These are phyloP conservation scores for Amblyopsis hoosieri DNA, from an alignment of 2,797 vertebrate genomes.

Conservation along the genomic window DNA sequence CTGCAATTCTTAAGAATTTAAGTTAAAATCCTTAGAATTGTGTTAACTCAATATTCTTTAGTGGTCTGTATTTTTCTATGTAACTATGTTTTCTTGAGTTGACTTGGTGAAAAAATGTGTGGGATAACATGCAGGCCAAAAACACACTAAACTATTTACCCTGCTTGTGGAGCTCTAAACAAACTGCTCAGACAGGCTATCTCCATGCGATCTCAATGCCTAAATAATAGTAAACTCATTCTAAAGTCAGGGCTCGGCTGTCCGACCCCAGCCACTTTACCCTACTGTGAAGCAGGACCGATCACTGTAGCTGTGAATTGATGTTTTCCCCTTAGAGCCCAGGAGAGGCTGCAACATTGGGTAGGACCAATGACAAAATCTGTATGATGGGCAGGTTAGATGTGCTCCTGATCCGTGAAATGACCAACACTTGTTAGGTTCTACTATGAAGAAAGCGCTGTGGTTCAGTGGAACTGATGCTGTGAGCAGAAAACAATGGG, in stretches of 20 bases:
- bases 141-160: no score
- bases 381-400: not conserved
- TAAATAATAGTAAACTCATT: not conserved
- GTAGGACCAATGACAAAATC: not conserved
- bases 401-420: conserved; percentile 1
- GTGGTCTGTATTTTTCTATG: no score
- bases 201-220: not conserved
- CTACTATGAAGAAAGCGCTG: not conserved
- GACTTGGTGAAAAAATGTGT: no score
- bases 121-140: no score
- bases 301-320: conserved; percentile 15
- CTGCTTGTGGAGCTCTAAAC: no score
- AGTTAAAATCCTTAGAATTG: no score
- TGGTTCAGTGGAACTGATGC: conserved; percentile 27
- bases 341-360: not conserved
- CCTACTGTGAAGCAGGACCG: not conserved
- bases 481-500: conserved; percentile 18
- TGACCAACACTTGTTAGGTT: conserved; percentile 8
- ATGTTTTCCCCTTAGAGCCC: conserved; percentile 5
- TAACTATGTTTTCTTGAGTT: no score
- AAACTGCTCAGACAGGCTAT: not conserved
- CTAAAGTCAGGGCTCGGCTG: not conserved
- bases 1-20: no score
- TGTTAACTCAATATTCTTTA: no score
- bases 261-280: not conserved